These are phyloP conservation scores for Sturmia bella DNA, from an alignment of 2,888 invertebrate genomes.

Conservation along the genomic window DNA sequence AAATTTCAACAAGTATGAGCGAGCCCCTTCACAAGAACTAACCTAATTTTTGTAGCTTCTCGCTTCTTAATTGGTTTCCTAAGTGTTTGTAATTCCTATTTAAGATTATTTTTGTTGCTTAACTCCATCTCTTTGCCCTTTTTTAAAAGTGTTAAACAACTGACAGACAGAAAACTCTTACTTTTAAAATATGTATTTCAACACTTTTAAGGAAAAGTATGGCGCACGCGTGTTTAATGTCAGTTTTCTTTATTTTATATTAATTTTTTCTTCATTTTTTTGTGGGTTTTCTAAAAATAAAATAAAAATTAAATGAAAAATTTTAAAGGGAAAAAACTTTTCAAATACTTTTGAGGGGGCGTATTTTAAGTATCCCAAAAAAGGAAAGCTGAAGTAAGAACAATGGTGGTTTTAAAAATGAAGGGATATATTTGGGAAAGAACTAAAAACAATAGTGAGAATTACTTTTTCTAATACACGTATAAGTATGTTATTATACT, in stretches of 20 bases:
- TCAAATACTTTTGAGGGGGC: slow-evolving; percentile 49
- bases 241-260: slow-evolving; percentile 56
- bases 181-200: slow-evolving; percentile 59
- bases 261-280: slow-evolving; percentile 43
- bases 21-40: slow-evolving; percentile 6
- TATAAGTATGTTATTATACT: too few species aligned
- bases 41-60: slow-evolving; percentile 44
- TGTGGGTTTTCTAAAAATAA: slow-evolving; percentile 44
- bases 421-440: background rate
- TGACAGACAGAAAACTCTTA: slow-evolving; percentile 54
- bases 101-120: slow-evolving; percentile 42
- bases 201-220: slow-evolving; percentile 64
- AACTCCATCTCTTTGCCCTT: slow-evolving; percentile 10
- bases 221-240: slow-evolving; percentile 68
- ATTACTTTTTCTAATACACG: too few species aligned
- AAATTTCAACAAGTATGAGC: slow-evolving; percentile 40
- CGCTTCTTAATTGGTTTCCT: slow-evolving; percentile 67
- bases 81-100: slow-evolving; percentile 66
- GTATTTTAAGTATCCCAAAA: slow-evolving; percentile 40
- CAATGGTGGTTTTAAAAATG: slow-evolving; percentile 50
- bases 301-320: slow-evolving; percentile 48
- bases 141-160: slow-evolving; percentile 60
- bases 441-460: slow-evolving; percentile 11
- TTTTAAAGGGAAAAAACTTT: slow-evolving; percentile 38
- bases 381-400: slow-evolving; percentile 8